Percentiles rank a stretch among this genome's conserved stretches.
These are phyloP conservation scores for Heterodera schachtii DNA, from an alignment of 1,140 invertebrate species.

Conservation along the genomic window DNA sequence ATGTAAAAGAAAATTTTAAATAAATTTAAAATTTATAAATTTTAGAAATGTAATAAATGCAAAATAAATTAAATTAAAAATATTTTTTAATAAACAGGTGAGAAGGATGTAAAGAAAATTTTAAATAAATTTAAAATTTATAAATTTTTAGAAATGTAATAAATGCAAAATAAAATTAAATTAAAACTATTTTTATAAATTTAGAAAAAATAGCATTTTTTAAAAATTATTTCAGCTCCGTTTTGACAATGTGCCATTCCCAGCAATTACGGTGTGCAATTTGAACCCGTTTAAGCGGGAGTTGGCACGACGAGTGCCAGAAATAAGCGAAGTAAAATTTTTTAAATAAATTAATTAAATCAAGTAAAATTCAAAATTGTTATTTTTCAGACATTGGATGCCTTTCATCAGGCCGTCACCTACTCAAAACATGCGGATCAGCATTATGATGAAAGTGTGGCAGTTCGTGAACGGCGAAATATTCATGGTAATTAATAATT, in stretches of 20 bases:
- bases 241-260: constrained; percentile 60
- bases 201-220: too few relatives aligned
- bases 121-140: too few relatives aligned
- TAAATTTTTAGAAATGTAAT: too few relatives aligned
- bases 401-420: constrained; percentile 62
- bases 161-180: too few relatives aligned
- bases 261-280: constrained; percentile 60
- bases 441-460: constrained; percentile 29
- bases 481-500: constrained; percentile 19
- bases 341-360: constrained; percentile 6
- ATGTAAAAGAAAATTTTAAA: too few relatives aligned
- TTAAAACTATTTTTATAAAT: too few relatives aligned
- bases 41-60: neutral
- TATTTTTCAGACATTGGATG: constrained; percentile 48
- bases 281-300: constrained; percentile 62
- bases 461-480: constrained; percentile 13
- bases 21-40: too few relatives aligned
- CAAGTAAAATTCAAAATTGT: constrained; percentile 25
- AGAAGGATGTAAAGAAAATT: too few relatives aligned
- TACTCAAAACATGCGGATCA: constrained; percentile 53
- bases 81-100: too few relatives aligned
- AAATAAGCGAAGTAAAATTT: constrained; percentile 55
- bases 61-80: too few relatives aligned
- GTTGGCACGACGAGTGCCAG: constrained; percentile 58
- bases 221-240: constrained; percentile 53